phyloP scores from a whole-genome alignment of 2,113 vertebrate genomes.

The Suncus etruscus region DNA sequence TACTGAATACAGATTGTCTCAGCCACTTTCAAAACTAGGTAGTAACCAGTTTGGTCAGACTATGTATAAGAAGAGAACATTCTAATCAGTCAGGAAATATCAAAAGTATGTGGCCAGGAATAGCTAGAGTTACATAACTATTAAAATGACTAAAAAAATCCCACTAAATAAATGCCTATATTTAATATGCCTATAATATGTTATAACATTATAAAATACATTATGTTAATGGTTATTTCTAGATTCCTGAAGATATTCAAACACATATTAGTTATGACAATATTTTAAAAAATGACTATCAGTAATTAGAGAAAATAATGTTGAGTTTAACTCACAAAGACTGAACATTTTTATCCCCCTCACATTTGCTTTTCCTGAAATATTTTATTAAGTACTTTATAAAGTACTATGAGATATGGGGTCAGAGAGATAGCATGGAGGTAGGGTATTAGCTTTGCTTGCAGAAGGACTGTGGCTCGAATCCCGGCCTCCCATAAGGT shows the following conservation, averaged over 20 bases:
- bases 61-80: neutral
- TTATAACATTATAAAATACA: neutral
- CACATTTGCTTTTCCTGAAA: slow-evolving; percentile 29
- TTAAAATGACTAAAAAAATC: neutral
- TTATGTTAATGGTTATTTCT: slow-evolving; percentile 5
- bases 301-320: neutral
- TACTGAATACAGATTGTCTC: neutral
- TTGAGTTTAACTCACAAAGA: neutral
- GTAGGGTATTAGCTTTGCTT: no score
- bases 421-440: no score
- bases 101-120: neutral
- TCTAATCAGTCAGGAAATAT: neutral
- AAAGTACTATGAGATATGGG: neutral
- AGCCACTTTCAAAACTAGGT: neutral
- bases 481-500: no score
- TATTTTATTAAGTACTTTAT: neutral
- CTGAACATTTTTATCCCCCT: neutral
- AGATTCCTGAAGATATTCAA: neutral
- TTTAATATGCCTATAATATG: slow-evolving; percentile 1
- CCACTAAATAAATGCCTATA: neutral
- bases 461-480: no score
- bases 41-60: neutral
- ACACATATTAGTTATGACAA: neutral
- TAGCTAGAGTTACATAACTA: neutral
- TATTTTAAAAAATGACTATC: slow-evolving; percentile 32